These are phyloP conservation scores for Emmelina monodactyla DNA, from an alignment of 2,888 invertebrate genomes.

Conservation along the genomic window DNA sequence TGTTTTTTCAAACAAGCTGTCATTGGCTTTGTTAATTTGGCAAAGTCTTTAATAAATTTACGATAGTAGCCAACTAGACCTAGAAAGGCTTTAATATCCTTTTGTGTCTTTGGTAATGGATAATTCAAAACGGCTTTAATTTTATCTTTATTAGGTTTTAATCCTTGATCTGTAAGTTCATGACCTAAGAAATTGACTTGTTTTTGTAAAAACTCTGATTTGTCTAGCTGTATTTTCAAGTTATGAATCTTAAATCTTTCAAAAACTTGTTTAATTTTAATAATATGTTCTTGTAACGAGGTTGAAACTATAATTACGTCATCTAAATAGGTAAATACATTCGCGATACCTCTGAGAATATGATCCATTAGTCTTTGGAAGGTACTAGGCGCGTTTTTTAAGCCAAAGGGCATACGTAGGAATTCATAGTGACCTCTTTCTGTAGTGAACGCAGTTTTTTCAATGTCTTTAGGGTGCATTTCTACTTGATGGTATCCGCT, in stretches of 20 bases:
- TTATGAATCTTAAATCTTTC: constrained; percentile 7
- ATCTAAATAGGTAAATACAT: constrained; percentile 14
- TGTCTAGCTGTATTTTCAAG: constrained; percentile 10
- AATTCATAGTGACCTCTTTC: constrained; percentile 25
- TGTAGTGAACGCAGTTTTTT: constrained; percentile 25
- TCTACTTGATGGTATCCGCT: constrained; percentile 18
- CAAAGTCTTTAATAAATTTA: no score
- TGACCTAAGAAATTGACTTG: constrained; percentile 10
- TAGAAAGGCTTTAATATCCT: no score
- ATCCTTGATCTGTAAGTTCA: no score
- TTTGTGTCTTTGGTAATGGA: no score
- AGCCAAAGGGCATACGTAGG: constrained; percentile 24
- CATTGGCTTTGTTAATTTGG: no score
- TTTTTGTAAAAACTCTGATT: constrained; percentile 12
- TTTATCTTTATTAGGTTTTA: no score
- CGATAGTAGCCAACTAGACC: no score
- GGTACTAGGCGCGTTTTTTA: constrained; percentile 23
- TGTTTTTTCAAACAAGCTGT: no score
- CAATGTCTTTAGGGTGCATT: constrained; percentile 14
- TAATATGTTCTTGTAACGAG: constrained; percentile 11
- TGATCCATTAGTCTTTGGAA: constrained; percentile 27
- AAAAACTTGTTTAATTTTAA: constrained; percentile 9
- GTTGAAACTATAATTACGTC: constrained; percentile 9
- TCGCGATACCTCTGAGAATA: constrained; percentile 21
- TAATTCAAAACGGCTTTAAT: no score